A percentile compares a stretch with the other conserved stretches of the same genome.
These are phyloP conservation scores for Calameuta idolon DNA, from an alignment of 2,888 invertebrate species.

Conservation along the genomic window DNA sequence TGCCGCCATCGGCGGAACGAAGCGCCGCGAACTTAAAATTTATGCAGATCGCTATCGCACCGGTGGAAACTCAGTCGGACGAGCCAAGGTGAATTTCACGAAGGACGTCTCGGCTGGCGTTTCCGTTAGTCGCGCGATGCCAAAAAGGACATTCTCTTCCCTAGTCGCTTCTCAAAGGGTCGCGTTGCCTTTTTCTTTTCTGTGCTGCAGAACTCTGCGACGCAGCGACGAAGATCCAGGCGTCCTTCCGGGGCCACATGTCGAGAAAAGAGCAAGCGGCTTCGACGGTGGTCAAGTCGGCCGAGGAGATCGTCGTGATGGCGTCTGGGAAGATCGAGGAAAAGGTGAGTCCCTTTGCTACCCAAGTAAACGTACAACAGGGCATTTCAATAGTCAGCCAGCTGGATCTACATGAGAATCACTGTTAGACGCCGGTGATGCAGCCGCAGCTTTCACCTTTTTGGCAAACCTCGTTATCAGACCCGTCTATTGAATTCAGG, in stretches of 20 bases:
- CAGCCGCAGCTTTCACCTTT: neutral
- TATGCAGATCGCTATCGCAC: neutral
- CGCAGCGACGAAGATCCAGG: constrained; percentile 92
- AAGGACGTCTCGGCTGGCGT: neutral
- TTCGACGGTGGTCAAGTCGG: constrained; percentile 48
- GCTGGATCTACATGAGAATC: neutral
- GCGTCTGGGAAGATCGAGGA: constrained; percentile 58
- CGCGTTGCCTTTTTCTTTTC: neutral
- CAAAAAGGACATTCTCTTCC: neutral
- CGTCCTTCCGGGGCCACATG: constrained; percentile 91
- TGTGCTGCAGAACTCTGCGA: constrained; percentile 76
- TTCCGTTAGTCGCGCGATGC: neutral
- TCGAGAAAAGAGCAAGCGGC: constrained; percentile 76
- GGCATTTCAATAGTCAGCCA: neutral
- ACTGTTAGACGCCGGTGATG: neutral
- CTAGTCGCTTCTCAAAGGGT: neutral
- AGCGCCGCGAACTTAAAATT: neutral
- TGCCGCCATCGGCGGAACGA: neutral
- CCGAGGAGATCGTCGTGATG: constrained; percentile 56
- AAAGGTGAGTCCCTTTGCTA: constrained; percentile 52
- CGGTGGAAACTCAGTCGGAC: neutral
- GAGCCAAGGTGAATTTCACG: neutral
- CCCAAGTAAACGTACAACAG: neutral
- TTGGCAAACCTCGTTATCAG: neutral
- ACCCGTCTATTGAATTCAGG: neutral